Evolutionary conservation across 2,113 vertebrate genomes (phyloP), one percentile per base, ranked within the genome.

Genomic region (Zingel zingel): DNA sequence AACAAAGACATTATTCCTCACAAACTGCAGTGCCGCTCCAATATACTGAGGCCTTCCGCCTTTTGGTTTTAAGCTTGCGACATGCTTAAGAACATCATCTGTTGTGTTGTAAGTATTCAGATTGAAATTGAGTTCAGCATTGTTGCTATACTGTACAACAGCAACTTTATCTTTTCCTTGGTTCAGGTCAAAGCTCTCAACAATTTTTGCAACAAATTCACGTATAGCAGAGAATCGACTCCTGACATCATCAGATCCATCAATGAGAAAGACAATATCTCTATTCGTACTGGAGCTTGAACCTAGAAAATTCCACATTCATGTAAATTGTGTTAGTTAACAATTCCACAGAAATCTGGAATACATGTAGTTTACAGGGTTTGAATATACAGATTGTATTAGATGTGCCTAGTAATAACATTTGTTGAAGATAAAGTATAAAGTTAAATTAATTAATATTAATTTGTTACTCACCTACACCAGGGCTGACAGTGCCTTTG

Each of bases 251-350:
- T 96, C 95, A 36, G 95, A 95, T 67, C 94, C 95, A 91, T 96
- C 95, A 88, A 96, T 87, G 68, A 96, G 94, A 83, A 96, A 96
- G 3, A 95, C 94, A 86, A 96, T 90, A 77, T 96, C 92, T 89
- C 91, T 93, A 59, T 89, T 90, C 6, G 63, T 43, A 33, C 15
- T 86, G 36, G 86, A 62, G 6, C 27, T 87, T 86, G 89, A 74
- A 77, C 88, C 93, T 95, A 88, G 13, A 76, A 89, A 71, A 83
- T 50, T 79, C 18, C 33, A 85, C 23, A 70, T 19, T 59, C 7
- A 85, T 51, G 6, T 53, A 59, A 50, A 59, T 59, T 6, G 13
- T 56, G 23, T 73, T 77, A 54, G 27, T 79, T 53, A 18, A 56
- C 36, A 50, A 21, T 56, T 50, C 10, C 27, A 65, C 21, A 78